Base-by-base conservation (phyloP, 1,140 invertebrate genomes). In the Drosophila burlai region DNA sequence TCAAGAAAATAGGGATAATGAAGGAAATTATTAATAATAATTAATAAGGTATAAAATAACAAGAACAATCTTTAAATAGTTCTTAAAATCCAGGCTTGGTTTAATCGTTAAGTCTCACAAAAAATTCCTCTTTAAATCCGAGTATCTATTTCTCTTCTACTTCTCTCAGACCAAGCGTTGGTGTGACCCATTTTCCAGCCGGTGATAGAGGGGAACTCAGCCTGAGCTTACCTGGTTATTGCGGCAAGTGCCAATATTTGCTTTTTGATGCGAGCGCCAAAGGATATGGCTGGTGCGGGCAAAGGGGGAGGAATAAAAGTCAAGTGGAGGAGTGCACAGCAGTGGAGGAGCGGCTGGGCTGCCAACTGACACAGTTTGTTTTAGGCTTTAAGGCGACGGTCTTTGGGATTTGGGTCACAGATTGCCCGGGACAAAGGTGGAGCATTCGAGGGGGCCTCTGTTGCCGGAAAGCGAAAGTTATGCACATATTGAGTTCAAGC, bases 231-330 rank as follows among this genome's bases (percentile, higher is more conserved):
- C 84, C 77, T 75, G 85, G 72, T 83, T 89, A 89, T 91, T 89
- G 85, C 87, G 79, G 85, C 85, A 82, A 89, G 85, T 90, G 85
- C 85, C 85, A 89, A 89, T 89, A 89, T 89, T 89, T 89, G 79
- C 74, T 90, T 82, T 69, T 64, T 66, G 67, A 61, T 73, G 71
- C 71, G 71, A 74, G 71, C 24, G 31, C 67, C 71, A 73, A 74
- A 74, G 55, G 55, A 72, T 61, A 42, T 43, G 21, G 16, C 29
- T 55, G 45, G 31, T 11, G 11, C 21, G 29, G n/a, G 42, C 8
- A 16, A 29, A 2, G 13, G 8, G 21, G 31, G 6, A 10, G 16
- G 67, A 31, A 24, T 40, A 58, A 40, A 66, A 76, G 57, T 58
- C 50, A 62, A 59, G 60, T 57, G 59, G 57, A 42, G 61, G 50